These are phyloP conservation scores for Oplegnathus fasciatus DNA, from an alignment of 2,113 vertebrate species.

Conservation along the genomic window DNA sequence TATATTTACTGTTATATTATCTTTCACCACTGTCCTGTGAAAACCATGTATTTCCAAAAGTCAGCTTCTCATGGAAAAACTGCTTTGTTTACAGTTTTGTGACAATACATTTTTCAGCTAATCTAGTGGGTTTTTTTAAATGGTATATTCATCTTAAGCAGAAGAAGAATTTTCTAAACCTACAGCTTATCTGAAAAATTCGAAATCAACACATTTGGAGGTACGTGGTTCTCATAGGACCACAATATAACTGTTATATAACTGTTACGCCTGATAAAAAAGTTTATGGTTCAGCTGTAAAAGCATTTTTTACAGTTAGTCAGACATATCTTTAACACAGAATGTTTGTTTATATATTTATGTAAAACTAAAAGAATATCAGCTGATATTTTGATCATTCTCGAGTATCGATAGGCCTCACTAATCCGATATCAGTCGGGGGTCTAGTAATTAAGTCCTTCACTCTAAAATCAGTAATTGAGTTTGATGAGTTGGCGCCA, in stretches of 20 bases:
- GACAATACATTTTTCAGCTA: too few species aligned
- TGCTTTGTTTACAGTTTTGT: too few species aligned
- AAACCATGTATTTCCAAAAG: neutral
- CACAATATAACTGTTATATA: neutral
- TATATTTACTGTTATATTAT: neutral
- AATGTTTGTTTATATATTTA: neutral
- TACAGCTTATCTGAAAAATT: neutral
- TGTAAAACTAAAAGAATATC: neutral
- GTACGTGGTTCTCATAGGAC: neutral
- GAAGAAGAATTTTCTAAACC: neutral
- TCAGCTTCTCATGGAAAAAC: neutral
- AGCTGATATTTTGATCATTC: neutral
- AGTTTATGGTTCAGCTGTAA: neutral
- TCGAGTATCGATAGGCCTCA: neutral
- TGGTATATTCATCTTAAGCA: too few species aligned
- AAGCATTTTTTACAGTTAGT: neutral
- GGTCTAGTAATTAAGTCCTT: constrained; percentile 10
- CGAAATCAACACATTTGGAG: neutral
- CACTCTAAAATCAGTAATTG: neutral
- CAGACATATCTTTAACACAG: neutral
- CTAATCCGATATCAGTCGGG: neutral
- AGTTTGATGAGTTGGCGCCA: constrained; percentile 22
- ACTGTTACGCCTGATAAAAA: neutral
- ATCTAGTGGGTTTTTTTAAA: too few species aligned
- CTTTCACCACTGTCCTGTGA: neutral